Conservation (phyloP, 2,797 vertebrate genomes). For the Acanthurus leucopareius region DNA sequence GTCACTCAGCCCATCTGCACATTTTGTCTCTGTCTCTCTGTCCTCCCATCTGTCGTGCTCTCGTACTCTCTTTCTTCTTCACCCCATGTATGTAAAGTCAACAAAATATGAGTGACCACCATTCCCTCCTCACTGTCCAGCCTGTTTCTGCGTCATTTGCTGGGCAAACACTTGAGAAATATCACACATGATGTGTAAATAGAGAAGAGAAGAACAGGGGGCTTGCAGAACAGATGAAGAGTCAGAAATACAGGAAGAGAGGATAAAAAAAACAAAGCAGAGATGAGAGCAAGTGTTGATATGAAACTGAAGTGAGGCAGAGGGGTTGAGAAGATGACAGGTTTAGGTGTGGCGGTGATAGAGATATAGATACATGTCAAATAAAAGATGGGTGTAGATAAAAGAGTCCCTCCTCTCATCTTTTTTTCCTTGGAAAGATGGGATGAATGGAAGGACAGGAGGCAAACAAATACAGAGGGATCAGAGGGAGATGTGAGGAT, state of each 20-base stretch:
- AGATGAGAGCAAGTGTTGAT: background rate
- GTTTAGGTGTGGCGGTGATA: constrained; percentile 19
- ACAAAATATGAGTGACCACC: constrained; percentile 68
- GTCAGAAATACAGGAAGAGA: background rate
- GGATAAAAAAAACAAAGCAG: background rate
- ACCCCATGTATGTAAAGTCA: constrained; percentile 61
- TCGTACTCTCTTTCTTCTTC: constrained; percentile 50
- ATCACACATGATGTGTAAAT: constrained; percentile 62
- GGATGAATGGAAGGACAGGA: background rate
- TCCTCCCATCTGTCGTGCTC: constrained; percentile 67
- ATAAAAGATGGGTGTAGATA: constrained; percentile 35
- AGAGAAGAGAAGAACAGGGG: constrained; percentile 11
- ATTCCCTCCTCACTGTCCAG: constrained; percentile 52
- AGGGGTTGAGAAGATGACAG: constrained; percentile 2
- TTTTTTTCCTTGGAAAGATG: constrained; percentile 10
- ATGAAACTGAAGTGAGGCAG: constrained; percentile 15
- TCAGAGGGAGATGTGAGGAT: constrained; percentile 22
- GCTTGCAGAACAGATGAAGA: constrained; percentile 17
- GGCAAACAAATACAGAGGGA: background rate
- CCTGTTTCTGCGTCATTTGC: constrained; percentile 60
- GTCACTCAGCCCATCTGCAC: constrained; percentile 70
- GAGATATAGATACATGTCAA: constrained; percentile 43
- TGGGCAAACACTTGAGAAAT: constrained; percentile 58
- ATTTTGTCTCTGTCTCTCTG: constrained; percentile 51
- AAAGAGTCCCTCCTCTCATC: constrained; percentile 30